phyloP scores from a whole-genome alignment of 2,797 vertebrate genomes.

The Coluber constrictor region DNA sequence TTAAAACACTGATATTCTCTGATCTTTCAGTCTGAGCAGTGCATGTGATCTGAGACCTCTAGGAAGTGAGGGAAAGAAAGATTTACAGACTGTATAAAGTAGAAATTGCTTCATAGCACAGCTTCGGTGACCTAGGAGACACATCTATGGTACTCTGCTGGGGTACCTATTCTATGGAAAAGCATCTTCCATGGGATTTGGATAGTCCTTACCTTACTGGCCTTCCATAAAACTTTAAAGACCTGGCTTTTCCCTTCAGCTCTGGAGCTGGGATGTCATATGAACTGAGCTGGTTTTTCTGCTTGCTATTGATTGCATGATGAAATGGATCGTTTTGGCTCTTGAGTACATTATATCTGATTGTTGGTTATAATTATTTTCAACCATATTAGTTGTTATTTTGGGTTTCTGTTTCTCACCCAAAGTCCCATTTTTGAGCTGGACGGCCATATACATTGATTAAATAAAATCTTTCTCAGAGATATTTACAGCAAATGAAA shows the following conservation, averaged over 20 bases:
- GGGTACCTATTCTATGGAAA: neutral
- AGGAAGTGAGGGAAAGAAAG: neutral
- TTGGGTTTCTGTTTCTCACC: neutral
- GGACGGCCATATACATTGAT: neutral
- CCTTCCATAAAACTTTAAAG: neutral
- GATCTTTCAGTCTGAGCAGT: neutral
- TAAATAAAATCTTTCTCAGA: neutral
- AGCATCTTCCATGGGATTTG: neutral
- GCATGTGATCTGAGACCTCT: neutral
- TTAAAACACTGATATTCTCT: neutral
- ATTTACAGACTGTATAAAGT: neutral
- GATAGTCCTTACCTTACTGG: neutral
- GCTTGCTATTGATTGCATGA: neutral
- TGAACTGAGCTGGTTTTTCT: neutral
- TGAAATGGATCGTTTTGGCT: neutral
- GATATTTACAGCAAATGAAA: neutral
- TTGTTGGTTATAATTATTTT: neutral
- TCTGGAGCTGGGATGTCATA: neutral
- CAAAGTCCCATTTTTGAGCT: neutral
- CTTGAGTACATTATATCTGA: neutral
- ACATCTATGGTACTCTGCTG: neutral
- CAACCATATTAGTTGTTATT: neutral
- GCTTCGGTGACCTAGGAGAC: neutral
- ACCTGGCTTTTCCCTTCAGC: neutral
- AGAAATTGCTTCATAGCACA: neutral